Evolutionary conservation across 2,113 vertebrate species (phyloP).

Genomic region (Nerophis ophidion): DNA sequence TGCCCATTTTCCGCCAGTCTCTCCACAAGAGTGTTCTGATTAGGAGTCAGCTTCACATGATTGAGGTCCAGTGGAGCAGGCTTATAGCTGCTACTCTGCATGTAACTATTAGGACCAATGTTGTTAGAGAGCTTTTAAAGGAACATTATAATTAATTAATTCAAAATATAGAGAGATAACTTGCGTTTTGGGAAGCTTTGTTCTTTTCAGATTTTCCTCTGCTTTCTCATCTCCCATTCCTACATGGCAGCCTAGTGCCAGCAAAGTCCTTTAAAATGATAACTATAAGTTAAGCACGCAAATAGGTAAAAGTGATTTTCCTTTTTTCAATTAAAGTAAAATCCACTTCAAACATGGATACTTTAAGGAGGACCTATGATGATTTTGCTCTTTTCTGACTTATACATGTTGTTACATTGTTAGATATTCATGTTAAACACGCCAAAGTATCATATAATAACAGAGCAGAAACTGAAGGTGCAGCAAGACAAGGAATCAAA

Average conservation of each 20-base stretch:
- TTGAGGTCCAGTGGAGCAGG: constrained; percentile 84
- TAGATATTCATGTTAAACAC: no score
- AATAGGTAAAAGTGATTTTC: constrained; percentile 1
- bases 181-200: constrained; percentile 88
- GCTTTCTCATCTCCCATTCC: constrained; percentile 93
- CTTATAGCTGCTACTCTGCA: constrained; percentile 85
- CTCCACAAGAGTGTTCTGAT: constrained; percentile 87
- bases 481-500: no score
- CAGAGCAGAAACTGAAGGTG: no score
- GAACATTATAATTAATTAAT: background rate
- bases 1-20: constrained; percentile 87
- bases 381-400: no score
- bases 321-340: no score
- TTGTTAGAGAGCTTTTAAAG: background rate
- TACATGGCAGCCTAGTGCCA: constrained; percentile 88
- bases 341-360: background rate
- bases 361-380: no score
- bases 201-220: constrained; percentile 87
- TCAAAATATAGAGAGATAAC: constrained; percentile 11
- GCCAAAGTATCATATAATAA: no score
- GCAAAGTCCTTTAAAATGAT: constrained; percentile 73
- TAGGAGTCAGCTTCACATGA: constrained; percentile 84
- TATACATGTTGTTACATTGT: no score
- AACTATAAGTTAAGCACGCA: constrained; percentile 14
- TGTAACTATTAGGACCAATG: constrained; percentile 66